Conservation (phyloP, 2,797 vertebrate species). For the Esox masquinongy region DNA sequence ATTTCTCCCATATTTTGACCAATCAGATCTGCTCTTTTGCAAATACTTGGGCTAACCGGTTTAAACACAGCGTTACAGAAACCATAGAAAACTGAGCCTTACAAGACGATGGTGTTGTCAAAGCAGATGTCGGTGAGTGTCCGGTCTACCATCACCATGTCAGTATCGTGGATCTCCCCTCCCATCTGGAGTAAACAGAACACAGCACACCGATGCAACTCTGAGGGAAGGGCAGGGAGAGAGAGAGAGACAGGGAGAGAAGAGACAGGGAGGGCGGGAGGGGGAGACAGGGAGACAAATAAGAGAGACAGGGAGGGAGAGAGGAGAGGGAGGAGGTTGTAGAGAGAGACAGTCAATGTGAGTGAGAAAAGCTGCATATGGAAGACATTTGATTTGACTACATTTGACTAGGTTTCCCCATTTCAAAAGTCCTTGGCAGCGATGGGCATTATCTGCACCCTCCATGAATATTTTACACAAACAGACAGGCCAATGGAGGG, state of each 20-base stretch:
- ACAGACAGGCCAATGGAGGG: neutral
- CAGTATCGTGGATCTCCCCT: conserved; percentile 90
- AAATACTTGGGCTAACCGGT: neutral
- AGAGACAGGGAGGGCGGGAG: too few relatives aligned
- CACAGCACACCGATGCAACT: conserved; percentile 90
- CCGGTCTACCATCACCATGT: conserved; percentile 92
- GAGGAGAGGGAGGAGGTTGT: neutral
- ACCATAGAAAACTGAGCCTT: conserved; percentile 53
- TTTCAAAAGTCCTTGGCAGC: conserved; percentile 6
- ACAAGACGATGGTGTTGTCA: conserved; percentile 90
- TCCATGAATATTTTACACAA: neutral
- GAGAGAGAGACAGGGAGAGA: neutral
- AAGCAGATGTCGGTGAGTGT: conserved; percentile 95
- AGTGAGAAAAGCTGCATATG: conserved; percentile 12
- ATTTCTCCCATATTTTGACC: neutral
- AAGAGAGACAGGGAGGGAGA: neutral
- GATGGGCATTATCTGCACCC: neutral
- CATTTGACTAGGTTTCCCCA: conserved; percentile 26
- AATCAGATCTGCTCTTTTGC: neutral
- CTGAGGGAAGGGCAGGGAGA: conserved; percentile 55
- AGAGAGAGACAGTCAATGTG: neutral
- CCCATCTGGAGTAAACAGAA: conserved; percentile 92
- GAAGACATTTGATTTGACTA: neutral
- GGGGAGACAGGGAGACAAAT: neutral
- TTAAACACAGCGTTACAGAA: neutral